Conservation (phyloP, 2,888 invertebrate genomes). For the Andrena hattorfiana region DNA sequence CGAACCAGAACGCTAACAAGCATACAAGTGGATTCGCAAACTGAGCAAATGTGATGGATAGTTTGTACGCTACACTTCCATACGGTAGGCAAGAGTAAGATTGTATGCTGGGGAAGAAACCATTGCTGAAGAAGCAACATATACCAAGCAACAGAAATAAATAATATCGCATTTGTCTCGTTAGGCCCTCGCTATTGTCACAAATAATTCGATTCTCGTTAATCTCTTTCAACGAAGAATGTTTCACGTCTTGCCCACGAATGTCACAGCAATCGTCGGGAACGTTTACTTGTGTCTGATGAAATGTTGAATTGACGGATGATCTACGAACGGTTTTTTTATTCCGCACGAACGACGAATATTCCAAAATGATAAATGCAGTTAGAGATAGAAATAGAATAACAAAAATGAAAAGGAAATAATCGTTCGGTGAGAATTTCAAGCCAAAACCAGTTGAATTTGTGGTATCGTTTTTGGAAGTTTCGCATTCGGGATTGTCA, state of each 20-base stretch:
- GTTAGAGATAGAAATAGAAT: constrained; percentile 88
- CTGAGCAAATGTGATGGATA: constrained; percentile 88
- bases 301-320: background rate
- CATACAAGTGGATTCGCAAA: constrained; percentile 93
- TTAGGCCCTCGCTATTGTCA: background rate
- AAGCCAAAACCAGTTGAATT: constrained; percentile 81
- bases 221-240: background rate
- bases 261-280: constrained; percentile 1
- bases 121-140: constrained; percentile 88
- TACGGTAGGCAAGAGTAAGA: constrained; percentile 89
- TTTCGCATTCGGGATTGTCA: constrained; percentile 87
- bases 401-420: constrained; percentile 88
- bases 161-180: constrained; percentile 33
- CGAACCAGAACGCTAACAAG: constrained; percentile 87
- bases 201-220: background rate
- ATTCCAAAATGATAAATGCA: constrained; percentile 82
- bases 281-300: constrained; percentile 2
- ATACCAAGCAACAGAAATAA: constrained; percentile 47
- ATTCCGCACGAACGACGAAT: constrained; percentile 58
- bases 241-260: background rate
- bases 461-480: constrained; percentile 77
- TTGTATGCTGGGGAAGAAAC: constrained; percentile 87
- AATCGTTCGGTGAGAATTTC: constrained; percentile 88
- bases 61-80: constrained; percentile 88
- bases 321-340: background rate